Base-by-base conservation (phyloP, 2,888 invertebrate species). In the Arrhopalites spinosus region DNA sequence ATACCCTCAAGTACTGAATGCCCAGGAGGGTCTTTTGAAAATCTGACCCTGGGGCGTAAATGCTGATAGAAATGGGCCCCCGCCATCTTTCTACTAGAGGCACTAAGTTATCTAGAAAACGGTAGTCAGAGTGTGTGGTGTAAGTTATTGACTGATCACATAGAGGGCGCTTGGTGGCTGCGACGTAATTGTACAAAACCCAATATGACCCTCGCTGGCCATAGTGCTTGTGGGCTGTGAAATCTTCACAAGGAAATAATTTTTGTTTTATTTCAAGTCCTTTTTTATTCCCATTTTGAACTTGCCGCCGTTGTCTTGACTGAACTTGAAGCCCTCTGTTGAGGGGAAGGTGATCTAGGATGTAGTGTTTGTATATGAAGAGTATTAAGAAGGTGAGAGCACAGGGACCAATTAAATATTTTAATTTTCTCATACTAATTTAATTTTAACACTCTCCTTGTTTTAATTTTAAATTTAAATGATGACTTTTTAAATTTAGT, bases 111-210 rank as follows among this genome's bases (percentile, higher is more conserved):
- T 95, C 93, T 84, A 96, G 89, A 87, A 94, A 96, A 82, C 94
- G 93, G 86, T 91, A 94, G 84, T 95, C 95, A 5, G 93, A 94
- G 86, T 96, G 96, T n/a, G 95, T 96, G 47, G 95, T 94, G 84
- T 95, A 94, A 0, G 96, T 96, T 80, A 96, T 89, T 81, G 91
- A 91, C 86, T 94, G 94, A 86, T 93, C 91, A 86, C 94, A 95
- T 84, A 87, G 0, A 23, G 29, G 56, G 2, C 15, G 8, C 13
- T 11, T 36, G 3, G 7, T 11, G 2, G 25, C 59, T 1, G 8
- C 13, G 7, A 71, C 25, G 43, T 36, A 71, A 61, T 56, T 61
- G 11, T 61, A 30, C 2, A 30, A 30, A 2, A 63, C 63, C 63
- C 63, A 63, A 17, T 30, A 63, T 3, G 3, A 11, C 8, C 61